Base-by-base conservation (phyloP, 2,113 vertebrate species). In the Ctenomys sociabilis region DNA sequence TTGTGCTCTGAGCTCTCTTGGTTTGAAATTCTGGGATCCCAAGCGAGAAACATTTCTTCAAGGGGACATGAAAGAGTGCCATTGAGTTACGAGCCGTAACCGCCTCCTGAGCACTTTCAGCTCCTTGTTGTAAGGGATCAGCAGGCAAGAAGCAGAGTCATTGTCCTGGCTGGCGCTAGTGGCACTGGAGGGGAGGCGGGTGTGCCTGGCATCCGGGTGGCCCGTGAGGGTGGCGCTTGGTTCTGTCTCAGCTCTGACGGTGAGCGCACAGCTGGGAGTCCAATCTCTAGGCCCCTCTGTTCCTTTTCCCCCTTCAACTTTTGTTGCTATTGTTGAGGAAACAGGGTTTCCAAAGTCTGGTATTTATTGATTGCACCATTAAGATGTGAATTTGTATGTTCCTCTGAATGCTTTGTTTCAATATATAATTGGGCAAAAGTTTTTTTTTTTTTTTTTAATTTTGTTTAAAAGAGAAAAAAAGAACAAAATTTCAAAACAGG, bases 321-420 rank as follows among this genome's bases (percentile, higher is more conserved):
- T 82, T 73, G 26, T n/a, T 75, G 7, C 28, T 77, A 30, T 70
- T 78, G 28, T 64, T 78, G 82, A 88, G 88, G 52, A 92, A 96
- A 78, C 57, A 85, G 49, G 78, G 12, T 54, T 86, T 93, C 40
- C 68, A 30, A 94, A 95, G 45, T 66, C 61, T 66, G 24, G 24
- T 11, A 49, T 49, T 49, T 9, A 49, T 49, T 49, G 37, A 61
- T 49, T 64, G 26, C 26, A 63, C 63, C n/a, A 59, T 59, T 54
- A 78, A 85, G 59, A 3, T 32, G 14, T 86, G 68, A 63, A 66
- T 91, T 75, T 85, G 61, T 66, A 24, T 88, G 35, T 54, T 93
- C 49, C 13, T 45, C 37, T 73, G 45, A 84, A 11, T 3, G 40
- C 0, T 28, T 19, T 80, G 49, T 88, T 80, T 82, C 63, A 78